Percentiles rank a stretch among this genome's conserved stretches.
phyloP scores from a whole-genome alignment of 1,140 invertebrate genomes.

The Dinothrombium tinctorium region DNA sequence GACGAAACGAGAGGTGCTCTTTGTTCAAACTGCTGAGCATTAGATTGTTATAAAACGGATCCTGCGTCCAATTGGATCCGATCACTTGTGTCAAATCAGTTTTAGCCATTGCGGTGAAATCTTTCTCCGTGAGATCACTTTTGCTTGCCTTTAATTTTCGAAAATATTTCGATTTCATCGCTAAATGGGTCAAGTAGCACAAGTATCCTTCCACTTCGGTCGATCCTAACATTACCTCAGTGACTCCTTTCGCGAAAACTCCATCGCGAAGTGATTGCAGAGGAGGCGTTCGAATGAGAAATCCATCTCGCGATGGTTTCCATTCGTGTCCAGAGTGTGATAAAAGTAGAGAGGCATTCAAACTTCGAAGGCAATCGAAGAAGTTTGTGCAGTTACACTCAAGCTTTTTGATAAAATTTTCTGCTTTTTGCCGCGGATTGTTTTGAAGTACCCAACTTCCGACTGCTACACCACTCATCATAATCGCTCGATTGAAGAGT shows the following conservation, averaged over 20 bases:
- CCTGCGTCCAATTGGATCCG: background rate
- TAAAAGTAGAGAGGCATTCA: slow-evolving; percentile 9
- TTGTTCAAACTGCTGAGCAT: background rate
- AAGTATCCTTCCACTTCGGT: slow-evolving; percentile 15
- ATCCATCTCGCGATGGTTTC: slow-evolving; percentile 12
- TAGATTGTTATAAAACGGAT: background rate
- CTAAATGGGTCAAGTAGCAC: slow-evolving; percentile 13
- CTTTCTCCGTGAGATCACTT: slow-evolving; percentile 5
- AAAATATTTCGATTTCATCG: slow-evolving; percentile 6
- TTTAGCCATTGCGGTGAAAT: slow-evolving; percentile 9
- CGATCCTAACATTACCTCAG: slow-evolving; percentile 12
- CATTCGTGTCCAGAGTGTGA: slow-evolving; percentile 4
- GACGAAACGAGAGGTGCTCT: background rate
- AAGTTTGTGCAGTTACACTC: background rate
- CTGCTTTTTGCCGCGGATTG: slow-evolving; percentile 7
- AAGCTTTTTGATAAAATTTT: too few relatives aligned
- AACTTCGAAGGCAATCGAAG: slow-evolving; percentile 10
- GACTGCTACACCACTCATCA: slow-evolving; percentile 17
- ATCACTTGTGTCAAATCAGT: slow-evolving; percentile 8
- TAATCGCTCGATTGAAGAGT: slow-evolving; percentile 15
- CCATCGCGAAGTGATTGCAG: slow-evolving; percentile 4
- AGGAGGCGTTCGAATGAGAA: slow-evolving; percentile 10
- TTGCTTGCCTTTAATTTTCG: slow-evolving; percentile 8
- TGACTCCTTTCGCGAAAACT: slow-evolving; percentile 5
- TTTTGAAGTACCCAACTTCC: slow-evolving; percentile 14